These are phyloP conservation scores for Trimorus sp. DNA, from an alignment of 2,888 invertebrate genomes.

Conservation along the genomic window DNA sequence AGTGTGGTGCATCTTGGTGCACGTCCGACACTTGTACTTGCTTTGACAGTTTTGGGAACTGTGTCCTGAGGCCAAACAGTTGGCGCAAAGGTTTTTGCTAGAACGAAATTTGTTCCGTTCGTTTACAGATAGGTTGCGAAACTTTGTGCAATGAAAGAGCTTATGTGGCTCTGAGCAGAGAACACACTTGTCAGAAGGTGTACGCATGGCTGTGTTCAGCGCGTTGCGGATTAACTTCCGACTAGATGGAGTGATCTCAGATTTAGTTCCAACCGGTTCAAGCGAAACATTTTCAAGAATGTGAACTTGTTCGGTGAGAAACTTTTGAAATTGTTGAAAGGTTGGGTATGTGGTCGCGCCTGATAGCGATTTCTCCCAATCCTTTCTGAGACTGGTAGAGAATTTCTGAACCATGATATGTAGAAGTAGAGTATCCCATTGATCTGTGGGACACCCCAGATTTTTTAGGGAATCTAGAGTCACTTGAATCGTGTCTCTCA, in stretches of 20 bases:
- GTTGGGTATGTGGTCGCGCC: constrained; percentile 7
- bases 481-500: constrained; percentile 4
- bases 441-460: constrained; percentile 9
- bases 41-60: not conserved
- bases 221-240: too few relatives aligned
- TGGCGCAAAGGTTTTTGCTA: not conserved
- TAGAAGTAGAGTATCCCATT: not conserved
- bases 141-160: not conserved
- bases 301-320: constrained; percentile 11
- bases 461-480: constrained; percentile 9
- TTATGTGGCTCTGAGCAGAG: not conserved
- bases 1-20: not conserved
- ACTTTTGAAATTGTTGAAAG: not conserved
- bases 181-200: not conserved
- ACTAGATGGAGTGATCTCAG: not conserved
- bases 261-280: not conserved
- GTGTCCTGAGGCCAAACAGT: not conserved
- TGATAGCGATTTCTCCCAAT: not conserved
- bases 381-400: not conserved
- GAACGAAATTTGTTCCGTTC: not conserved
- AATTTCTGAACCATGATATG: constrained; percentile 7
- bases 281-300: constrained; percentile 10
- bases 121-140: not conserved
- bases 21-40: not conserved
- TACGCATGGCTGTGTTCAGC: too few relatives aligned